Conservation (phyloP, 2,113 vertebrate species). For the Erythrocercus mccallii region DNA sequence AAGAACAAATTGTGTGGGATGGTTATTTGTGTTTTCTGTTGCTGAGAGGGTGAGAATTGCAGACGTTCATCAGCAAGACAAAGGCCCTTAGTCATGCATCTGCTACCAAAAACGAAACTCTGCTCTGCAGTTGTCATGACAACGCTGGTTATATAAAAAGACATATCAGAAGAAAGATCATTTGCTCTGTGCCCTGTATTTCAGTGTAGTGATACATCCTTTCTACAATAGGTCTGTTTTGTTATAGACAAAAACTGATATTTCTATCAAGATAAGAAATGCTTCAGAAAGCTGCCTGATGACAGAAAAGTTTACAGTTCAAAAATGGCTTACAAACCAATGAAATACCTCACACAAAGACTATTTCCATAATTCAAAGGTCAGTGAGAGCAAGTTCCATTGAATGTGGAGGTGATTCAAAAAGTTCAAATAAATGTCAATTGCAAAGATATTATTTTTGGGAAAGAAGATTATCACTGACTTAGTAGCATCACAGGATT, state of each 20-base stretch:
- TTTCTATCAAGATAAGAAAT: background rate
- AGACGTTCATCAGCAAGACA: conserved; percentile 12
- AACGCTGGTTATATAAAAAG: conserved; percentile 38
- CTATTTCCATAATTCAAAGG: background rate
- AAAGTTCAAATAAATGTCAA: background rate
- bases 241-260: background rate
- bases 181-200: conserved; percentile 19
- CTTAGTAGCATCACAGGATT: background rate
- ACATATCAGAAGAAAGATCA: conserved; percentile 37
- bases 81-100: conserved; percentile 22
- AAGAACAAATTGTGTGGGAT: conserved; percentile 1
- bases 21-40: background rate
- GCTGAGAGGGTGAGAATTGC: background rate
- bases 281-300: background rate
- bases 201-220: background rate
- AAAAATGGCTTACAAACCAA: background rate
- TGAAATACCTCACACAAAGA: background rate
- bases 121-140: conserved; percentile 51
- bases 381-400: background rate
- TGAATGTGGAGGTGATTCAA: background rate
- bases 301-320: background rate
- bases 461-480: background rate
- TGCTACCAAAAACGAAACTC: background rate
- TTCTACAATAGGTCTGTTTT: background rate
- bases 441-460: background rate